phyloP scores from a whole-genome alignment of 2,113 vertebrate genomes.

The Sapayoa aenigma region DNA sequence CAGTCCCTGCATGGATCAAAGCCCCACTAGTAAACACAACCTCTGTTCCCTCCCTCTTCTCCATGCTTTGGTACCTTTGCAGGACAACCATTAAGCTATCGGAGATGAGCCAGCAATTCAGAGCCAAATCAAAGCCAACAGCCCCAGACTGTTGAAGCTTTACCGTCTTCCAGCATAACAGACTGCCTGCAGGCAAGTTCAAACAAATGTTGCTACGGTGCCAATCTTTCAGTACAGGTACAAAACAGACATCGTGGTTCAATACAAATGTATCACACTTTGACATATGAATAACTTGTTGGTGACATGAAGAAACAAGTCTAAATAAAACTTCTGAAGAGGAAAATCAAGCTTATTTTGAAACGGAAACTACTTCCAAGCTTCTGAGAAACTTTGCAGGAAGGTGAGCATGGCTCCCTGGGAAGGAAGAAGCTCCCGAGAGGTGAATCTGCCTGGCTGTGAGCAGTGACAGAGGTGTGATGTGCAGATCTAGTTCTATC shows the following conservation, averaged over 20 bases:
- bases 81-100: not conserved
- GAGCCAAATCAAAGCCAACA: slow-evolving; percentile 49
- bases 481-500: not conserved
- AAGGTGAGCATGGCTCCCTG: not conserved
- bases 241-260: slow-evolving; percentile 22
- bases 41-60: not conserved
- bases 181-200: slow-evolving; percentile 39
- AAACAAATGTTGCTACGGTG: slow-evolving; percentile 11
- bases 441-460: not conserved
- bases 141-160: not conserved
- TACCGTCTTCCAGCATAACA: not conserved
- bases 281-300: not conserved
- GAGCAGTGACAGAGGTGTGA: not conserved
- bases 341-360: not conserved
- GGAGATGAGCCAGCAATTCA: slow-evolving; percentile 31
- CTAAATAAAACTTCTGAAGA: not conserved
- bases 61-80: slow-evolving; percentile 34
- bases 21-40: not conserved
- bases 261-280: not conserved
- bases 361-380: not conserved
- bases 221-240: slow-evolving; percentile 42
- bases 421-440: not conserved
- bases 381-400: not conserved
- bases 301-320: not conserved
- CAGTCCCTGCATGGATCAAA: not conserved